Base-by-base conservation (phyloP, 2,113 vertebrate genomes). In the Coreoperca whiteheadi region DNA sequence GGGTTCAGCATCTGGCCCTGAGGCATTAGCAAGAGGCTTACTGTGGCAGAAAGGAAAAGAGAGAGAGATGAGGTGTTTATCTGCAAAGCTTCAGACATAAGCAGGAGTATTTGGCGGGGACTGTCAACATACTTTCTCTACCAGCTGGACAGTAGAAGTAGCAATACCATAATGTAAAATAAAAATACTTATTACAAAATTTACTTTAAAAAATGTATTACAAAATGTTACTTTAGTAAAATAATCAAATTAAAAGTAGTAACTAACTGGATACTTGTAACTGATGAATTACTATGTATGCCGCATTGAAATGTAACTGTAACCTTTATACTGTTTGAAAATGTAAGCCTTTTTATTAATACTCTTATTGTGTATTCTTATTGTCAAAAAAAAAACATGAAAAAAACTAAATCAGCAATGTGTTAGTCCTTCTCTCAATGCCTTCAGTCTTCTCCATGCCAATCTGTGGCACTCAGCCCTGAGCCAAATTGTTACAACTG, bases 21-120 rank as follows among this genome's bases (percentile, higher is more conserved):
- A 86, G 87, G 88, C 79, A 1, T 56, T 68, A 46, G 79, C 68
- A 65, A 69, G 82, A 81, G 82, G 79, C 77, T 85, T 85, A 67
- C 73, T 71, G 34, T 60, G 7, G 85, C 59, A 88, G 70, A 75
- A 48, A 77, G 28, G 20, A 66, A 61, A 67, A 56, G 46, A 37
- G 39, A 39, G 51, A 51, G 43, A 71, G 76, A 79, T 67, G 63
- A 74, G 51, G 72, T 60, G 84, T 81, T 83, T 83, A 81, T 87
- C 72, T 82, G 77, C 5, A 9, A 77, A 39, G 72, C 72, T 57
- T 74, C 64, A 81, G 77, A 73, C 67, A 74, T 39, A n/a, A 85
- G 71, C 43, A 68, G 34, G 16, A 71, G 70, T 39, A 46, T 67
- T 20, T 85, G 56, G 56, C 74, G 21, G 83, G 37, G 72, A 76